Evolutionary conservation across 1,140 invertebrate species (phyloP), one percentile per base, ranked within the genome.

Genomic region (Eumeta japonica): DNA sequence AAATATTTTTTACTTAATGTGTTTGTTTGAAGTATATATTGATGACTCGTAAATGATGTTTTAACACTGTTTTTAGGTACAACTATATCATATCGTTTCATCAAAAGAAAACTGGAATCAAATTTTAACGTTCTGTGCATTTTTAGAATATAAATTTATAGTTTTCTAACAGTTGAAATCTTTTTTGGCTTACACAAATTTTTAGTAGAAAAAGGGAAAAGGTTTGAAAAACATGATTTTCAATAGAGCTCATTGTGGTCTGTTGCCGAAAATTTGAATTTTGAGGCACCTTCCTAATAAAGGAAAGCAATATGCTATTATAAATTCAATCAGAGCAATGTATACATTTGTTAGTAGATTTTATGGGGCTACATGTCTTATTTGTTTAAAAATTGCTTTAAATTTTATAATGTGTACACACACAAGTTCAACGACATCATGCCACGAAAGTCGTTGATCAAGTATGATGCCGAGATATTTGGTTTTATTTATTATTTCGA

Each of bases 191-290:
- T 29, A 13, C 13, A 29, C 13, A 29, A 11, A 3, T 7, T 10
- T 4, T 4, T n/a, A 7, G 28, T 29, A 7, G 28, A 11, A 11
- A 7, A 29, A 7, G n/a, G n/a, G 4, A n/a, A 29, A 29, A 29
- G 28, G 28, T 29, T 29, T 29, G 11, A 29, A 29, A 3, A n/a
- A n/a, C 3, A 29, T 29, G 10, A 33, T 16, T 16, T 17, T 33
- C 5, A 33, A 5, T 9, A 33, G 31, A 5, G 31, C 31, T 16
- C 31, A 15, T 17, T 33, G 31, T 7, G 31, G 13, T 33, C 31
- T 33, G 16, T 4, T 7, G 3, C 7, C 10, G 16, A 9, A 3
- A 33, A 9, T 10, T 14, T 3, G 15, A 10, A 10, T 16, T 16
- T 16, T 16, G 16, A 15, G 31, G n/a, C n/a, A n/a, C n/a, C n/a